Evolutionary conservation across 2,797 vertebrate genomes (phyloP).

Genomic region (Coendou prehensilis): DNA sequence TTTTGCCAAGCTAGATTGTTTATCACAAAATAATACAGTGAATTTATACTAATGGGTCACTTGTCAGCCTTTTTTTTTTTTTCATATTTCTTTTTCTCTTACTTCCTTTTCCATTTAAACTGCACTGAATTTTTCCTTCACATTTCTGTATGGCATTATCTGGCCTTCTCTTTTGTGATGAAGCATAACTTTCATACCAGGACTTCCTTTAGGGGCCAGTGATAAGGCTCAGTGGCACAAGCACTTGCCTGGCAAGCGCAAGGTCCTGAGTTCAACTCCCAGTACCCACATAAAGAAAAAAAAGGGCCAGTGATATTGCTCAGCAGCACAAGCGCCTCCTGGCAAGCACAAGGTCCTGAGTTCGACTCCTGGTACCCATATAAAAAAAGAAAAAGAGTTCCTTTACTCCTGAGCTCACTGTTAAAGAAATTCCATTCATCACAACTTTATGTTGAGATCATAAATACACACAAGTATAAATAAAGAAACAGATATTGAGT

Average conservation of each 20-base stretch:
- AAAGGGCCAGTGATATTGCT: too few species aligned
- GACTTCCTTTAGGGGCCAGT: background rate
- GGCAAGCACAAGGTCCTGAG: too few species aligned
- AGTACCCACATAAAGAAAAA: too few species aligned
- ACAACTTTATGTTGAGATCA: background rate
- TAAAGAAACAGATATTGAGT: background rate
- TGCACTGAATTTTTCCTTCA: background rate
- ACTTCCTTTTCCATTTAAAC: background rate
- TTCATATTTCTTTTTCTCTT: background rate
- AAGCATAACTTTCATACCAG: background rate
- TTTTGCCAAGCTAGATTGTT: constrained; percentile 9
- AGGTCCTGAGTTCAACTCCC: too few species aligned
- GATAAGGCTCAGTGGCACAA: too few species aligned
- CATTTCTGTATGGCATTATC: background rate
- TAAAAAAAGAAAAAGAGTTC: background rate
- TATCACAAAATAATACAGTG: background rate
- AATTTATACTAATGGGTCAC: background rate
- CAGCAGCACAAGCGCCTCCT: too few species aligned
- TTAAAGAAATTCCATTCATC: background rate
- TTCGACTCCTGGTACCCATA: too few species aligned
- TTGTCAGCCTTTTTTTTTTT: background rate
- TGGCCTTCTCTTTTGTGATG: background rate
- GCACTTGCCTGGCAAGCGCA: too few species aligned
- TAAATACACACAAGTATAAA: background rate
- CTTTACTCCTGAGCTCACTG: background rate